A percentile compares a stretch with the other conserved stretches of the same genome.
These are phyloP conservation scores for Synanthedon formicaeformis DNA, from an alignment of 2,888 invertebrate genomes.

Conservation along the genomic window DNA sequence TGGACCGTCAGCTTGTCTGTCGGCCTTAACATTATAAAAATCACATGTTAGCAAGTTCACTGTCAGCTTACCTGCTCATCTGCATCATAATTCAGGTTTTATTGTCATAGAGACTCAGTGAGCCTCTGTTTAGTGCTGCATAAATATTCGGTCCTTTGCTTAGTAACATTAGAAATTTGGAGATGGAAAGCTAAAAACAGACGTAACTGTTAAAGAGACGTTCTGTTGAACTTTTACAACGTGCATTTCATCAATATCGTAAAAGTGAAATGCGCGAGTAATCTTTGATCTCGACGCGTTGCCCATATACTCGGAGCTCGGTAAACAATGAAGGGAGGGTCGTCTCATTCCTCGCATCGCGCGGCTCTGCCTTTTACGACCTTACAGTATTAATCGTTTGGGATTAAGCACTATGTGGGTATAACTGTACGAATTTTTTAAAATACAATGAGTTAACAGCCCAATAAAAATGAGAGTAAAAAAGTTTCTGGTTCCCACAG, in stretches of 20 bases:
- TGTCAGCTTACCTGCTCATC: too few relatives aligned
- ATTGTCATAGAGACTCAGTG: too few relatives aligned
- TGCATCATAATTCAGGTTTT: too few relatives aligned
- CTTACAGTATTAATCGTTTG: constrained; percentile 2
- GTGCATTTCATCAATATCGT: constrained; percentile 41
- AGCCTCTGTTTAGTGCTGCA: too few relatives aligned
- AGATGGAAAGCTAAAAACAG: constrained; percentile 2
- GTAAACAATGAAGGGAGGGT: constrained; percentile 23
- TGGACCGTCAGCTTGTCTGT: too few relatives aligned
- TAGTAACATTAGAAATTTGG: background rate
- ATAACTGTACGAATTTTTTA: too few relatives aligned
- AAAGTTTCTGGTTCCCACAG: too few relatives aligned
- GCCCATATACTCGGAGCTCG: constrained; percentile 9
- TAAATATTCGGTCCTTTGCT: background rate
- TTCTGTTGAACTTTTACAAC: constrained; percentile 18
- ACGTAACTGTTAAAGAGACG: constrained; percentile 15
- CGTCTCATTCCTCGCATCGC: constrained; percentile 3
- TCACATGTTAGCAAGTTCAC: too few relatives aligned
- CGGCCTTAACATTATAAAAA: too few relatives aligned
- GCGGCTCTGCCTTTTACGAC: constrained; percentile 2
- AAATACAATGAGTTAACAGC: too few relatives aligned
- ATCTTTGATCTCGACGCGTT: constrained; percentile 42
- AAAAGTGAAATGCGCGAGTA: constrained; percentile 24
- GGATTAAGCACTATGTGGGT: background rate
- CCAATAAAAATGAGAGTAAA: too few relatives aligned